A percentile compares a stretch with the other conserved stretches of the same genome.
These are phyloP conservation scores for Melanogrammus aeglefinus DNA, from an alignment of 2,797 vertebrate genomes.

Conservation along the genomic window DNA sequence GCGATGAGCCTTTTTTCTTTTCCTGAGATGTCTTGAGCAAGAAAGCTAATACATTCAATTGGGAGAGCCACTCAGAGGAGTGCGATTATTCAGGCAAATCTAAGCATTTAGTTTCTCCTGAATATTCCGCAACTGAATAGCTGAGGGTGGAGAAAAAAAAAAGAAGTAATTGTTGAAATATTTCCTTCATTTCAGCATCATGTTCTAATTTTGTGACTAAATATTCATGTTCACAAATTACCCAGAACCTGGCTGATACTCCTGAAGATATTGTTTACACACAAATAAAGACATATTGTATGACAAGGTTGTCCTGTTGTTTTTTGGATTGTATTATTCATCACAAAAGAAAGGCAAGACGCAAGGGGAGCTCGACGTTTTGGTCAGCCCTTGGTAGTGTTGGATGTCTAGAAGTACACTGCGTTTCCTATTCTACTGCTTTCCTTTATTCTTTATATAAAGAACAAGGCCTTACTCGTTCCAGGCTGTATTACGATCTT, in stretches of 20 bases:
- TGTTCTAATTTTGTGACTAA: slow-evolving; percentile 60
- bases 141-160: background rate
- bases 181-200: background rate
- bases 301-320: slow-evolving; percentile 18
- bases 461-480: background rate
- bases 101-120: background rate
- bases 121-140: background rate
- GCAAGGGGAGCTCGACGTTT: background rate
- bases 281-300: slow-evolving; percentile 73
- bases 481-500: background rate
- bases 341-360: background rate
- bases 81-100: background rate
- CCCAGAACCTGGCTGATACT: slow-evolving; percentile 64
- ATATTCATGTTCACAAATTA: slow-evolving; percentile 61
- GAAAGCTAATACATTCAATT: background rate
- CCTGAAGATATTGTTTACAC: slow-evolving; percentile 73
- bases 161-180: background rate
- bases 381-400: background rate
- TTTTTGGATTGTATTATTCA: background rate
- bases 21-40: background rate
- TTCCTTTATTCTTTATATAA: background rate
- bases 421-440: too few relatives aligned
- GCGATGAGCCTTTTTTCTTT: background rate
- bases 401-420: background rate
- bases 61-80: background rate